A percentile compares a stretch with the other conserved stretches of the same genome.
Conservation (phyloP, 2,797 vertebrate species). For the Phrynocephalus forsythii region DNA sequence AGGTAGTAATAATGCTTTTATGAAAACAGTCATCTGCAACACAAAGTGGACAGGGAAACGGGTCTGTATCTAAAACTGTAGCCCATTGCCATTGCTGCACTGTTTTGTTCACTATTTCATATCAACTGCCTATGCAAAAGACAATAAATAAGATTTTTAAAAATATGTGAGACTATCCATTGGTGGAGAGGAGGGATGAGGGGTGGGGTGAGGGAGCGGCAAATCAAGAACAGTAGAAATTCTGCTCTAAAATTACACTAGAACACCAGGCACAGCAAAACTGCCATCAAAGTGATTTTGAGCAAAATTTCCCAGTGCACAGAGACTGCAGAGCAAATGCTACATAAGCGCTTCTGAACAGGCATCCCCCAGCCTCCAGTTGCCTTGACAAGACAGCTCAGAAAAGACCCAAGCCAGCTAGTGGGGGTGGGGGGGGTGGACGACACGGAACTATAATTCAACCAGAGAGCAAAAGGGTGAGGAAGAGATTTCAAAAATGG, state of each 20-base stretch:
- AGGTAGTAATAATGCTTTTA: conserved; percentile 34
- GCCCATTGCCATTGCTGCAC: conserved; percentile 80
- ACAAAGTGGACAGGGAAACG: not conserved
- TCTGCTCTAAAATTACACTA: not conserved
- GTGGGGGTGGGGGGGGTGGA: too few relatives aligned
- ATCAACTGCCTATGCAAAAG: conserved; percentile 80
- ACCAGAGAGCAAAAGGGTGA: too few relatives aligned
- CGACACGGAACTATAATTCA: too few relatives aligned
- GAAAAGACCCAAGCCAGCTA: too few relatives aligned
- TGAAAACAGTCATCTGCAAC: conserved; percentile 52
- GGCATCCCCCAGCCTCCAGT: too few relatives aligned
- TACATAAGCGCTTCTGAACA: too few relatives aligned
- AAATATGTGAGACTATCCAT: conserved; percentile 12
- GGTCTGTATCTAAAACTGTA: conserved; percentile 57
- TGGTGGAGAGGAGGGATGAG: not conserved
- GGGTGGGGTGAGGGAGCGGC: not conserved
- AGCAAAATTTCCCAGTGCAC: not conserved
- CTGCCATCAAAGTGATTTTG: not conserved
- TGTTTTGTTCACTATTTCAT: conserved; percentile 71
- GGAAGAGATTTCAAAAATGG: too few relatives aligned
- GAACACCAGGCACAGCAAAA: too few relatives aligned
- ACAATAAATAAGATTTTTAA: conserved; percentile 66
- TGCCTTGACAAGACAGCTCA: too few relatives aligned
- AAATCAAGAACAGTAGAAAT: not conserved
- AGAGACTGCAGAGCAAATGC: too few relatives aligned